Evolutionary conservation across 2,797 vertebrate genomes (phyloP), one percentile per base, ranked within the genome.

Genomic region (Psittacula echo): DNA sequence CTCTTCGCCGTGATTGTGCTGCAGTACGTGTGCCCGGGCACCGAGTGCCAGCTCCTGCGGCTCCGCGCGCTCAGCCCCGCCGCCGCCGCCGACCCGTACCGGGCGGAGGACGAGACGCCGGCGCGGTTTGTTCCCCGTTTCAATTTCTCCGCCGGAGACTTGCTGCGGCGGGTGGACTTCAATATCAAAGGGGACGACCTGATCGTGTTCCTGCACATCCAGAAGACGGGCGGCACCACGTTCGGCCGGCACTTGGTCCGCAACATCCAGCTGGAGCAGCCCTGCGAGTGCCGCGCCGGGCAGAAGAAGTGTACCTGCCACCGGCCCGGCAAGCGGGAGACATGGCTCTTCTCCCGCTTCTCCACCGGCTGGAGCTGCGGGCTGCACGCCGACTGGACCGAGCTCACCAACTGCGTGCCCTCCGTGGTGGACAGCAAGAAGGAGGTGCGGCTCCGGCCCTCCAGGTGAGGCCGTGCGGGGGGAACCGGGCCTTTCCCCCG

Each of bases 311-410:
- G 99, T 91, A 99, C 98, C 93, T 99, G 99, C 97, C 98, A 97
- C 95, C 98, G 99, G 85, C 99, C 99, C 9, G 99, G 99, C 72
- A 99, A 99, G 87, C 98, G 98, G 54, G 99, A 99, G 90, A 99
- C 99, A 39, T 99, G 99, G 99, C 98, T 99, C 62, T 99, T 99
- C 97, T 99, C 99, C 66, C 98, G 99, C 62, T 99, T 99, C 97
- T 99, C 99, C 97, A 99, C 99, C 3, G 99, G 99, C 96, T 99
- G 99, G 99, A 99, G 99, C 97, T 99, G 99, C 90, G 99, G 99
- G 37, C 98, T 99, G 65, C 99, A 99, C 21, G 99, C 99, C 21
- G 99, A 99, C 98, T 99, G 99, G 99, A 99, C 99, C 7, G 99
- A 99, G 96, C 98, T 99, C 89, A 99, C 98, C 93, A 98, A 98